A percentile compares a stretch with the other conserved stretches of the same genome.
Evolutionary conservation across 2,888 invertebrate genomes (phyloP).

Genomic region (Lamproptera curius): DNA sequence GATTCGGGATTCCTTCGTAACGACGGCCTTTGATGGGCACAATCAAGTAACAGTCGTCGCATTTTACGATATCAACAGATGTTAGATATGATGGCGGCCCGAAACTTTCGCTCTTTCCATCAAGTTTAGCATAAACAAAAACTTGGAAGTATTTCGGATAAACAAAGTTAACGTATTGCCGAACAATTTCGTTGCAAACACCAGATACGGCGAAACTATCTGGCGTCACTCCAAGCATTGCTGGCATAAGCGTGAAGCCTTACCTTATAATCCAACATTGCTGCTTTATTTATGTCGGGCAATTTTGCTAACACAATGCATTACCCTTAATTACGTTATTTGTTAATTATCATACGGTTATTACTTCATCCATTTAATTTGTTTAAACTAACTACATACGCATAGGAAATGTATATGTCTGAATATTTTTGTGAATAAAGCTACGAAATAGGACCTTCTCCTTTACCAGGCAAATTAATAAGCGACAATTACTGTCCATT

Average conservation of each 20-base stretch:
- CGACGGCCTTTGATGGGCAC: constrained; percentile 12
- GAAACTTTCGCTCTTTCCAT: constrained; percentile 14
- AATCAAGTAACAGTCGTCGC: constrained; percentile 5
- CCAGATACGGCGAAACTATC: constrained; percentile 21
- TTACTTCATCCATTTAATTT: too few species aligned
- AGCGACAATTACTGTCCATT: too few species aligned
- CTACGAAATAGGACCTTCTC: too few species aligned
- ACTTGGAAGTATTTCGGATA: constrained; percentile 12
- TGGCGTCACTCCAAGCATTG: constrained; percentile 17
- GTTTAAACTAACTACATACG: too few species aligned
- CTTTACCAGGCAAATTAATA: too few species aligned
- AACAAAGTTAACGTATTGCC: constrained; percentile 19
- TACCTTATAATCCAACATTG: constrained; percentile 16
- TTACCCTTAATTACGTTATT: too few species aligned
- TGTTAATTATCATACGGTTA: too few species aligned
- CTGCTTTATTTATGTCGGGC: constrained; percentile 14
- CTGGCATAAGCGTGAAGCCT: constrained; percentile 15
- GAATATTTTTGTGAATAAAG: too few species aligned
- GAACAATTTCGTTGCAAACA: constrained; percentile 19
- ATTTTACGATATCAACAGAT: constrained; percentile 21
- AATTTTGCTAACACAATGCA: background rate
- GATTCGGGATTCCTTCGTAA: constrained; percentile 14
- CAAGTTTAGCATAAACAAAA: constrained; percentile 21
- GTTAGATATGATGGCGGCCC: constrained; percentile 15
- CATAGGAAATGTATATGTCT: too few species aligned